phyloP scores from a whole-genome alignment of 2,888 invertebrate genomes.

The Graphium colonna region DNA sequence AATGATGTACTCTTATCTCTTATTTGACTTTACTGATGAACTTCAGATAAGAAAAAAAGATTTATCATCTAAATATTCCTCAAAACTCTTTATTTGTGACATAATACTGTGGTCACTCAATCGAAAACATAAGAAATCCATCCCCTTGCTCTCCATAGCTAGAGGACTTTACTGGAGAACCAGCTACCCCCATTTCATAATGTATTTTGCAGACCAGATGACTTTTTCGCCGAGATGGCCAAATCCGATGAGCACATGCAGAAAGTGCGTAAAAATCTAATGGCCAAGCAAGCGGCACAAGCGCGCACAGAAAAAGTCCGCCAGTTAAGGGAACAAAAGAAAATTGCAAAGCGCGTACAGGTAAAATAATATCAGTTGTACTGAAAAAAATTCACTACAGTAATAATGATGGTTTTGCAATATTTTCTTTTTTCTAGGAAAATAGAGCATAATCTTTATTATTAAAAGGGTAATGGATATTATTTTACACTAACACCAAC shows the following conservation, averaged over 20 bases:
- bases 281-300: constrained; percentile 91
- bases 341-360: constrained; percentile 93
- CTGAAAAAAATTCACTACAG: neutral
- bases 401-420: neutral
- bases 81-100: too few relatives aligned
- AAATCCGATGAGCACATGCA: constrained; percentile 99
- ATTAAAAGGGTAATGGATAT: neutral
- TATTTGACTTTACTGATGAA: too few relatives aligned
- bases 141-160: too few relatives aligned
- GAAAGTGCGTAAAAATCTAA: constrained; percentile 90
- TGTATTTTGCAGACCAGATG: constrained; percentile 85
- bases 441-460: neutral
- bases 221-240: constrained; percentile 99
- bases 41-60: too few relatives aligned
- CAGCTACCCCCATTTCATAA: neutral
- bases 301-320: constrained; percentile 94
- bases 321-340: constrained; percentile 93
- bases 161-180: too few relatives aligned
- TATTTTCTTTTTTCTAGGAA: neutral
- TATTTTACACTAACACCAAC: neutral
- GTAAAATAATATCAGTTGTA: constrained; percentile 34
- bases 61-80: too few relatives aligned
- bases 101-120: too few relatives aligned
- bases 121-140: too few relatives aligned
- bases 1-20: too few relatives aligned